Conservation (phyloP, 1,140 invertebrate species). For the Gonatopus flavifemur region DNA sequence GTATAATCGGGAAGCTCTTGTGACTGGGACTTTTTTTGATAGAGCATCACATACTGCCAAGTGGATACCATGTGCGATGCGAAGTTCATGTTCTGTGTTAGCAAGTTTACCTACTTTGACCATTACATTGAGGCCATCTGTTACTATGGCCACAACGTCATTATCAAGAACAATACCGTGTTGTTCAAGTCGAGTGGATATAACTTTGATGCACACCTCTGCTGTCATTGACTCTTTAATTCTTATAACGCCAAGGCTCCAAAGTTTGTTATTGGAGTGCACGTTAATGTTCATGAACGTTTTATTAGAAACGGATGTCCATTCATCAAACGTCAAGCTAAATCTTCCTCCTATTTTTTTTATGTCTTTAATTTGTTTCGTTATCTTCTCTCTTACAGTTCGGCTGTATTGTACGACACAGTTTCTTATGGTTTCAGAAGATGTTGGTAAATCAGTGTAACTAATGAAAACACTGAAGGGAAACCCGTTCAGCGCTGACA, state of each 20-base stretch:
- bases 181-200: neutral
- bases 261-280: constrained; percentile 7
- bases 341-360: neutral
- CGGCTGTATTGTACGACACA: constrained; percentile 1
- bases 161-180: neutral
- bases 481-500: constrained; percentile 14
- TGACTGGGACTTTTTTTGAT: constrained; percentile 5
- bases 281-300: constrained; percentile 9
- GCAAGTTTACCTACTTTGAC: constrained; percentile 19
- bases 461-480: constrained; percentile 7
- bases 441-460: constrained; percentile 6
- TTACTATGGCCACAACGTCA: constrained; percentile 5
- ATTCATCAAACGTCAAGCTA: constrained; percentile 9
- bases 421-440: constrained; percentile 1
- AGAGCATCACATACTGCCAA: constrained; percentile 16
- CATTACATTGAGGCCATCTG: constrained; percentile 21
- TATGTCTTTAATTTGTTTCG: too few relatives aligned
- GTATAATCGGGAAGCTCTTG: neutral
- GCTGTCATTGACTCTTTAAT: constrained; percentile 2
- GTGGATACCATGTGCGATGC: constrained; percentile 18
- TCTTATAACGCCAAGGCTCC: constrained; percentile 6
- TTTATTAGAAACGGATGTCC: constrained; percentile 8
- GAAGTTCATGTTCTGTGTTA: constrained; percentile 18
- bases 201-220: constrained; percentile 1
- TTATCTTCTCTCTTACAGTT: too few relatives aligned